Evolutionary conservation across 2,797 vertebrate genomes (phyloP).

Genomic region (Cossypha dichroa): DNA sequence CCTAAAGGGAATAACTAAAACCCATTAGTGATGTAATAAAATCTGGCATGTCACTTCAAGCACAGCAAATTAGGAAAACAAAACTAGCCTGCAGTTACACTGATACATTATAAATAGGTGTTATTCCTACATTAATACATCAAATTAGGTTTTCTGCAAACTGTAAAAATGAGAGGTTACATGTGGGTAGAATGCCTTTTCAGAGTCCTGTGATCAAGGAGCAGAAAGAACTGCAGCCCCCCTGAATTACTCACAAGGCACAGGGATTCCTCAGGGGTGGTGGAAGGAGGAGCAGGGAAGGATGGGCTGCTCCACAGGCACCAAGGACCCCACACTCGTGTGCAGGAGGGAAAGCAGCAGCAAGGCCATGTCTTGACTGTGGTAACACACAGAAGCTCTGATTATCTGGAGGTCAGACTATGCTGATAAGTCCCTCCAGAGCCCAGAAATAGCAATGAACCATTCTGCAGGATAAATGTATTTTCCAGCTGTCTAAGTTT

Average conservation of each 20-base stretch:
- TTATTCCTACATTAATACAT: slow-evolving; percentile 31
- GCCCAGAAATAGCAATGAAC: background rate
- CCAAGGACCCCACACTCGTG: background rate
- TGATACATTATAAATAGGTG: slow-evolving; percentile 59
- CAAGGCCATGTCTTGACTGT: background rate
- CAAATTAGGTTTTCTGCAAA: background rate
- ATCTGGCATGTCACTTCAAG: slow-evolving; percentile 36
- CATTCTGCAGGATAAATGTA: slow-evolving; percentile 35
- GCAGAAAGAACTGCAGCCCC: background rate
- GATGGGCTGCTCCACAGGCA: background rate
- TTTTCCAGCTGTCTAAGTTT: slow-evolving; percentile 57
- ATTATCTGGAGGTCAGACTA: background rate
- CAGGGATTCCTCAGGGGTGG: background rate
- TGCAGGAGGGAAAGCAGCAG: background rate
- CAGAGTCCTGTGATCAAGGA: background rate
- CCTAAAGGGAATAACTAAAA: slow-evolving; percentile 48
- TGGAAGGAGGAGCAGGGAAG: background rate
- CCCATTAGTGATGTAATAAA: slow-evolving; percentile 44
- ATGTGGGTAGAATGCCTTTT: background rate
- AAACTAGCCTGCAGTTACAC: slow-evolving; percentile 47
- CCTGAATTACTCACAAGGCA: background rate
- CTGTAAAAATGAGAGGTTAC: slow-evolving; percentile 17
- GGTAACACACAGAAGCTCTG: background rate
- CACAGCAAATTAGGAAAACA: slow-evolving; percentile 54
- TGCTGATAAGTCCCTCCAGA: background rate